Percentiles rank a stretch among this genome's conserved stretches.
These are phyloP conservation scores for Lasioglossum baleicum DNA, from an alignment of 1,140 invertebrate genomes.

Conservation along the genomic window DNA sequence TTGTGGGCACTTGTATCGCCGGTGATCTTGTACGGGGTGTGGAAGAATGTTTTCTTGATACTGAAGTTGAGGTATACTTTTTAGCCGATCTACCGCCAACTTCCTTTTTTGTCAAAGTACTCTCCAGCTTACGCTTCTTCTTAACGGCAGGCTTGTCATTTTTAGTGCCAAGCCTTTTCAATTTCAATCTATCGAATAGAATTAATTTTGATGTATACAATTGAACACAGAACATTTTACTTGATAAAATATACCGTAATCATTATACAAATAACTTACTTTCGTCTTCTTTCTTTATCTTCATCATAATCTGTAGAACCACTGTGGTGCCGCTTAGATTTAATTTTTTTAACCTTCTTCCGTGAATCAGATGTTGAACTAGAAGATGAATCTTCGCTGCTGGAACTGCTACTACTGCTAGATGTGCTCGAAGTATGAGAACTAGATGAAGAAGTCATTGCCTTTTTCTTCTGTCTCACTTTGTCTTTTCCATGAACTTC, in stretches of 20 bases:
- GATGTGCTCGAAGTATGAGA: constrained; percentile 83
- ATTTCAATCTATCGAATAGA: constrained; percentile 67
- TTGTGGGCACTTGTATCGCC: constrained; percentile 39
- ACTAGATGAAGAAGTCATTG: constrained; percentile 85
- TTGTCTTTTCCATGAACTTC: constrained; percentile 79
- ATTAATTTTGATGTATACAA: not conserved
- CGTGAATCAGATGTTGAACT: constrained; percentile 80
- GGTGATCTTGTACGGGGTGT: constrained; percentile 70
- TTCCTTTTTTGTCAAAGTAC: constrained; percentile 68
- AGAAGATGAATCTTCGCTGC: constrained; percentile 81
- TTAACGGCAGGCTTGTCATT: constrained; percentile 72
- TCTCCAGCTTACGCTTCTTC: constrained; percentile 76
- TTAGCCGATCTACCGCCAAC: constrained; percentile 63
- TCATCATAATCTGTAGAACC: constrained; percentile 82
- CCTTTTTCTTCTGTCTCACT: constrained; percentile 81
- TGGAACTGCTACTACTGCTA: constrained; percentile 82
- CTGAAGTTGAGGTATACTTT: constrained; percentile 63
- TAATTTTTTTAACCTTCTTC: constrained; percentile 81
- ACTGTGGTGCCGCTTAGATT: constrained; percentile 82
- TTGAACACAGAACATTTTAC: not conserved
- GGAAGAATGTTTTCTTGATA: constrained; percentile 69
- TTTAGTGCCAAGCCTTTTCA: constrained; percentile 74
- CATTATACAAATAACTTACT: constrained; percentile 62
- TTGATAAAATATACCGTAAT: not conserved
- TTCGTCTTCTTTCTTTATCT: constrained; percentile 76